A percentile compares a stretch with the other conserved stretches of the same genome.
These are phyloP conservation scores for Zeuzera pyrina DNA, from an alignment of 2,888 invertebrate genomes.

Conservation along the genomic window DNA sequence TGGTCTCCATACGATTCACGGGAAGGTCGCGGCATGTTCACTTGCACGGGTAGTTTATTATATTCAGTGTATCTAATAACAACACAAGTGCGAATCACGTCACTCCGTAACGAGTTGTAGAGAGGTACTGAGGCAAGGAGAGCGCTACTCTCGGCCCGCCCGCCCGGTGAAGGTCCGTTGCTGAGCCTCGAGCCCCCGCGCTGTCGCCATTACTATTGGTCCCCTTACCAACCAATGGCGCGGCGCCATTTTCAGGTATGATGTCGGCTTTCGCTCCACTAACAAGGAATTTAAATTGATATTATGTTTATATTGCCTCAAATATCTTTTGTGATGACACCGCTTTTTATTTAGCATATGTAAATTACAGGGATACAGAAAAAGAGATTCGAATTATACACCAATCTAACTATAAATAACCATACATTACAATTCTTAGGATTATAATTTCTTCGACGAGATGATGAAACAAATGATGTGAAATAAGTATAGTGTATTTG, in stretches of 20 bases:
- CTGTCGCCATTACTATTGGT: constrained; percentile 35
- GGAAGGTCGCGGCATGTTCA: constrained; percentile 92
- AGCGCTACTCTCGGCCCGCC: constrained; percentile 29
- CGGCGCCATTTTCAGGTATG: constrained; percentile 51
- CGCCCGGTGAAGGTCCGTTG: constrained; percentile 26
- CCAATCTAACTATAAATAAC: constrained; percentile 56
- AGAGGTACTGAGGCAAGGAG: constrained; percentile 63
- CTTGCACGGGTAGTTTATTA: constrained; percentile 27
- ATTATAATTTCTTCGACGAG: constrained; percentile 21
- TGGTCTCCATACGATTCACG: constrained; percentile 96
- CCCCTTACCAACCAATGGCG: constrained; percentile 34
- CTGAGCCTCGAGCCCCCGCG: constrained; percentile 14
- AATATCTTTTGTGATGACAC: constrained; percentile 74
- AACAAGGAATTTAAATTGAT: constrained; percentile 74
- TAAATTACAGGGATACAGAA: constrained; percentile 69
- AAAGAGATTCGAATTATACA: constrained; percentile 68
- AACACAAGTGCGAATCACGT: constrained; percentile 48
- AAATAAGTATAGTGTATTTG: no score
- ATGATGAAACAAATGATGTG: no score
- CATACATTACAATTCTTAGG: constrained; percentile 30
- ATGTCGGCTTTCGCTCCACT: constrained; percentile 73
- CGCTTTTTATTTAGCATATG: constrained; percentile 73
- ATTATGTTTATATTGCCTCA: constrained; percentile 74
- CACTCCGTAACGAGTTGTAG: constrained; percentile 54
- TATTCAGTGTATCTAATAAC: constrained; percentile 22